These are phyloP conservation scores for Macroramphosus scolopax DNA, from an alignment of 2,797 vertebrate species.

Conservation along the genomic window DNA sequence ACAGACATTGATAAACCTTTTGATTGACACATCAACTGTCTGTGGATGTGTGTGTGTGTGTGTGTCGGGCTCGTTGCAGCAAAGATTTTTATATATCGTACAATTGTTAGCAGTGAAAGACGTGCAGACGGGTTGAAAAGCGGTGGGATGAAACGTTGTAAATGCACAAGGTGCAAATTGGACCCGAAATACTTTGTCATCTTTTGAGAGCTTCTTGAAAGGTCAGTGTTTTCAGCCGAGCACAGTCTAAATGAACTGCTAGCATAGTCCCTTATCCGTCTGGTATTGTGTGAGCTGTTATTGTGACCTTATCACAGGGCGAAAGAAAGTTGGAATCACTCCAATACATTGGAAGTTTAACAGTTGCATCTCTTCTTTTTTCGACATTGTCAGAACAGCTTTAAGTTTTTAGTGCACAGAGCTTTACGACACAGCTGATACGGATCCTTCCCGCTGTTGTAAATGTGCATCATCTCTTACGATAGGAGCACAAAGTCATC, in stretches of 20 bases:
- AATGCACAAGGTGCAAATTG: conserved; percentile 37
- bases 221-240: conserved; percentile 64
- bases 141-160: conserved; percentile 25
- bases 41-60: conserved; percentile 39
- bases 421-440: conserved; percentile 19
- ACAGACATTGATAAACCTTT: conserved; percentile 73
- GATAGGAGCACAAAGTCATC: conserved; percentile 35
- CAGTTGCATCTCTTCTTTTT: conserved; percentile 5
- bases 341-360: conserved; percentile 43
- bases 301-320: conserved; percentile 70
- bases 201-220: conserved; percentile 57
- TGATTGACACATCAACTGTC: conserved; percentile 72
- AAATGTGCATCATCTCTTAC: conserved; percentile 43
- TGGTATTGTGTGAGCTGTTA: conserved; percentile 51
- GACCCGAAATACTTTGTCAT: conserved; percentile 49
- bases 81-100: conserved; percentile 33
- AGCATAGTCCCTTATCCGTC: conserved; percentile 45
- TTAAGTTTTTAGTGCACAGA: conserved; percentile 12
- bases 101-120: conserved; percentile 8
- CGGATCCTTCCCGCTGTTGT: conserved; percentile 32
- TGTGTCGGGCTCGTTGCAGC: conserved; percentile 35
- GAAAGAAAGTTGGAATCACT: conserved; percentile 46
- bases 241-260: conserved; percentile 59
- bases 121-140: neutral
- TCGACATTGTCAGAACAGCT: conserved; percentile 26